Percentiles rank a stretch among this genome's conserved stretches.
Conservation (phyloP, 2,888 invertebrate species). For the Noctua pronuba region DNA sequence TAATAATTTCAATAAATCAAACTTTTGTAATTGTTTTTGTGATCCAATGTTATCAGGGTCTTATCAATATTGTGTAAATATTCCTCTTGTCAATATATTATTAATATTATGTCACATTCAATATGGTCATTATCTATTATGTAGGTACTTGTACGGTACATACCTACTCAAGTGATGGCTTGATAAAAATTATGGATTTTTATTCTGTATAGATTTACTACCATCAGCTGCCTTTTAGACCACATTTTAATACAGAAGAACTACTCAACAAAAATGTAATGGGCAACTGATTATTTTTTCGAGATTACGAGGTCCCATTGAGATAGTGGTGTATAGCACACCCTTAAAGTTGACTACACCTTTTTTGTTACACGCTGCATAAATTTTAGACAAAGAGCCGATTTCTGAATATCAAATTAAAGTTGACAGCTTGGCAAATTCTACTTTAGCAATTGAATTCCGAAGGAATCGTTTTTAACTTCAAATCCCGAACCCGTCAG, state of each 20-base stretch:
- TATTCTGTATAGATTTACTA: not conserved
- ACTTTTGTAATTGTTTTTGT: slow-evolving; percentile 1
- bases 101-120: slow-evolving; percentile 3
- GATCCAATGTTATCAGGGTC: slow-evolving; percentile 30
- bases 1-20: not conserved
- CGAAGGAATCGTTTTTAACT: not conserved
- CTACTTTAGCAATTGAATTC: not conserved
- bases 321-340: too few relatives aligned
- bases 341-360: too few relatives aligned
- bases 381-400: not conserved
- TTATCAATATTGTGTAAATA: slow-evolving; percentile 25
- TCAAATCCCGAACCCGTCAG: not conserved
- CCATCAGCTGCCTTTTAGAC: not conserved
- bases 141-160: too few relatives aligned
- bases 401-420: not conserved
- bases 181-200: not conserved
- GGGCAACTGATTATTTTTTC: not conserved
- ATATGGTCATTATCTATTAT: not conserved
- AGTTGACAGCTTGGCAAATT: too few relatives aligned
- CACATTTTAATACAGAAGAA: not conserved
- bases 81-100: not conserved
- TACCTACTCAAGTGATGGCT: not conserved
- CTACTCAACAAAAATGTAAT: not conserved
- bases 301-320: not conserved
- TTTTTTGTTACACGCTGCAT: too few relatives aligned